phyloP scores from a whole-genome alignment of 2,113 vertebrate genomes.

The Brachyhypopomus gauderio region DNA sequence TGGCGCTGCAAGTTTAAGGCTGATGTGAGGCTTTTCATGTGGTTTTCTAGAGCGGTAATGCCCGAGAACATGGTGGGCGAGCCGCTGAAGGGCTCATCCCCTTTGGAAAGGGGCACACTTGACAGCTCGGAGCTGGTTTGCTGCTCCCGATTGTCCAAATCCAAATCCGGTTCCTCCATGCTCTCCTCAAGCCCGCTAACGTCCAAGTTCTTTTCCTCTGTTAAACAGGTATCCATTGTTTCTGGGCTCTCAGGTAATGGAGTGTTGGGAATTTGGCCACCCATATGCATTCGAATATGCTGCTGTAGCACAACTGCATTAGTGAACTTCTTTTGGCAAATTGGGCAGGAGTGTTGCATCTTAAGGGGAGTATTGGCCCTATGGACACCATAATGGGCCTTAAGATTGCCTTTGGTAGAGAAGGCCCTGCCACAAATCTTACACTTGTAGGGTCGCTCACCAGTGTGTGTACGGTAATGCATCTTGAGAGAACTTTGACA shows the following conservation, averaged over 20 bases:
- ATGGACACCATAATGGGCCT: constrained; percentile 95
- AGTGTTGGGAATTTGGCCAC: constrained; percentile 94
- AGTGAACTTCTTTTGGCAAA: constrained; percentile 98
- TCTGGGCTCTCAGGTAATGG: constrained; percentile 79
- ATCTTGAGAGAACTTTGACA: constrained; percentile 98
- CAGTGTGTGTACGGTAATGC: constrained; percentile 98
- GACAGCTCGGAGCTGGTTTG: constrained; percentile 60
- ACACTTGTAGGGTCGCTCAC: constrained; percentile 94
- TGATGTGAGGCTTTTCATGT: constrained; percentile 78
- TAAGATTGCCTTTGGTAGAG: constrained; percentile 96
- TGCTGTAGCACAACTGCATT: constrained; percentile 95
- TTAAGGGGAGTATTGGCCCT: constrained; percentile 84
- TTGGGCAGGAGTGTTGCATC: constrained; percentile 95
- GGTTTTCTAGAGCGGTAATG: constrained; percentile 73
- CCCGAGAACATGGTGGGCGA: constrained; percentile 71
- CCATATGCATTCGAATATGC: constrained; percentile 99
- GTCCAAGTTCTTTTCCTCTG: constrained; percentile 71
- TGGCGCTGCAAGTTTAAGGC: constrained; percentile 82
- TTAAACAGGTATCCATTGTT: constrained; percentile 60
- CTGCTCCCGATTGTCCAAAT: constrained; percentile 72
- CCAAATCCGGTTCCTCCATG: constrained; percentile 76
- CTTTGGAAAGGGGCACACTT: constrained; percentile 43
- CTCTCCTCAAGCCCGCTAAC: constrained; percentile 63
- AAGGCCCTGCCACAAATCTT: constrained; percentile 95
- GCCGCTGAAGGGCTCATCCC: constrained; percentile 62